Evolutionary conservation across 2,113 vertebrate genomes (phyloP).

Genomic region (Solea solea): DNA sequence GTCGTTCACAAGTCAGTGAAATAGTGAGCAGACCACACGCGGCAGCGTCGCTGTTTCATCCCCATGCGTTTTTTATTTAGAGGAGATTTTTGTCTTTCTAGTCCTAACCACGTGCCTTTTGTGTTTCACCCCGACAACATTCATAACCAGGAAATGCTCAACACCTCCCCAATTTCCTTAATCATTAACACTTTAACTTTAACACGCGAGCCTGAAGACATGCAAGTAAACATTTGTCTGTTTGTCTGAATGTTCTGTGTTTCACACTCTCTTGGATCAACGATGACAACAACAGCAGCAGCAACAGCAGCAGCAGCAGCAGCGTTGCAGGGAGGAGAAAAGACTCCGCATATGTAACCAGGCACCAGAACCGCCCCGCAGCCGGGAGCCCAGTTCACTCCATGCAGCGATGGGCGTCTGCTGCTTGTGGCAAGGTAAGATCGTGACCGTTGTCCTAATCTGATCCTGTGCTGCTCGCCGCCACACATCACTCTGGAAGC

Average conservation of each 20-base stretch:
- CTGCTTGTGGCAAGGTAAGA: conserved; percentile 31
- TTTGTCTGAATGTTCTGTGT: conserved; percentile 28
- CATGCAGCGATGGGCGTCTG: conserved; percentile 40
- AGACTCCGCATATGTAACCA: conserved; percentile 60
- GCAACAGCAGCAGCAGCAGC: conserved; percentile 30
- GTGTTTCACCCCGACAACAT: too few relatives aligned
- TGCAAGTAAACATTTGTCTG: too few relatives aligned
- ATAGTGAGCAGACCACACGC: too few relatives aligned
- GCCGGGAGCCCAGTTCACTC: conserved; percentile 22
- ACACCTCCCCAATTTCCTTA: too few relatives aligned
- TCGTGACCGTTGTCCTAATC: conserved; percentile 44
- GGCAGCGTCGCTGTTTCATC: too few relatives aligned
- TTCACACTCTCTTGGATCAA: conserved; percentile 4
- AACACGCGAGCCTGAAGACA: too few relatives aligned
- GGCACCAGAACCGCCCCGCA: conserved; percentile 57
- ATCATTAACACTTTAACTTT: too few relatives aligned
- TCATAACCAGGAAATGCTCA: too few relatives aligned
- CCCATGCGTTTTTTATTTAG: too few relatives aligned
- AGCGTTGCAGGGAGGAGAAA: conserved; percentile 27
- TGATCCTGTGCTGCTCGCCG: conserved; percentile 21
- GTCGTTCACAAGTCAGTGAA: too few relatives aligned
- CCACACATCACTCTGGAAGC: neutral
- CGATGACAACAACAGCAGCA: conserved; percentile 33
- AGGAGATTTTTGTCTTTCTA: too few relatives aligned
- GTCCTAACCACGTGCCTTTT: too few relatives aligned